A percentile compares a stretch with the other conserved stretches of the same genome.
Evolutionary conservation across 2,888 invertebrate genomes (phyloP).

Genomic region (Philereme transversata): DNA sequence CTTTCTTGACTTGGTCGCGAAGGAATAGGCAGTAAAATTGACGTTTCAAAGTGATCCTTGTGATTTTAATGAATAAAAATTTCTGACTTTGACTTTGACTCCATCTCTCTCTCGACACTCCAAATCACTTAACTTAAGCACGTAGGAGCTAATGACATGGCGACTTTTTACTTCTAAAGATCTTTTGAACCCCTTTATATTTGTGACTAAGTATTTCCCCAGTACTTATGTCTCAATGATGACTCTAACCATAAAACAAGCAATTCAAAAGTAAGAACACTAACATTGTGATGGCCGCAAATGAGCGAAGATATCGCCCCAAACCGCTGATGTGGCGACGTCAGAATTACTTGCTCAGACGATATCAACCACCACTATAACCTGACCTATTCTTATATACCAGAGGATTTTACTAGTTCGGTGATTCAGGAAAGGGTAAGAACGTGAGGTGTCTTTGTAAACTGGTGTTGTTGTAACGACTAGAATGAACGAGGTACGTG

Average conservation of each 20-base stretch:
- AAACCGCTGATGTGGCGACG: conserved; percentile 75
- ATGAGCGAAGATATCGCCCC: conserved; percentile 62
- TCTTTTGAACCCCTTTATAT: no score
- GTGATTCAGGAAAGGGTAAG: conserved; percentile 7
- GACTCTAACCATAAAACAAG: conserved; percentile 25
- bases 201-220: neutral
- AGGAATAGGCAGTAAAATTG: no score
- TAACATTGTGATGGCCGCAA: conserved; percentile 63
- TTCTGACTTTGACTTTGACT: no score
- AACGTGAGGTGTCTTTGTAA: conserved; percentile 50
- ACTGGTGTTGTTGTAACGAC: conserved; percentile 64
- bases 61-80: no score
- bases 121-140: no score
- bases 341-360: conserved; percentile 69
- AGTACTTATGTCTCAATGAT: conserved; percentile 15
- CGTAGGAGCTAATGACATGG: no score
- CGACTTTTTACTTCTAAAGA: no score
- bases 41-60: no score
- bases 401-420: neutral
- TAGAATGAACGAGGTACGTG: conserved; percentile 77
- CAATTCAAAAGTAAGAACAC: conserved; percentile 38
- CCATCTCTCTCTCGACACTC: no score
- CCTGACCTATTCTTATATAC: conserved; percentile 52
- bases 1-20: no score
- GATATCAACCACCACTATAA: conserved; percentile 59